Evolutionary conservation across 1,140 invertebrate species (phyloP).

Genomic region (Drosophila takahashii): DNA sequence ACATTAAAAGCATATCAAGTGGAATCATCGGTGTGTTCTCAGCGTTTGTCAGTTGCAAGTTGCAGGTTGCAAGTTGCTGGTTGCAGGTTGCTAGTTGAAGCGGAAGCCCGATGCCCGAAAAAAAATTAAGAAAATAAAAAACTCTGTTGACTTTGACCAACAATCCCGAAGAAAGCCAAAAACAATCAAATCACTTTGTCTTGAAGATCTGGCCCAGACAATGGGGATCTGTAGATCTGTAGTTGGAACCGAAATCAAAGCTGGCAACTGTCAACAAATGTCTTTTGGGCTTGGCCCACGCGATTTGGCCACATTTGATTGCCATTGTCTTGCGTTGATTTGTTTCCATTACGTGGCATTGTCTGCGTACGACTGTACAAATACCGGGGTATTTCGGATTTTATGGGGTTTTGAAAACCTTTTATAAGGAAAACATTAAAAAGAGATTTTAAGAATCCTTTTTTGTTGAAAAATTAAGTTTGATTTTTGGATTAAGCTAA

Average conservation of each 20-base stretch:
- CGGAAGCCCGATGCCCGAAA: conserved; percentile 12
- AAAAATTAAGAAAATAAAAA: conserved; percentile 2
- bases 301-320: conserved; percentile 64
- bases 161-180: conserved; percentile 11
- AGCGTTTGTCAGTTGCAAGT: conserved; percentile 44
- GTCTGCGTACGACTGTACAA: background rate
- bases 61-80: conserved; percentile 19
- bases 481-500: no score
- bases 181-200: conserved; percentile 29
- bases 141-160: conserved; percentile 19
- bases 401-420: background rate
- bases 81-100: conserved; percentile 34
- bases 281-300: conserved; percentile 57
- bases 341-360: conserved; percentile 26
- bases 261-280: conserved; percentile 41
- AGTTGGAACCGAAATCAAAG: conserved; percentile 29
- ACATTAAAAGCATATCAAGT: conserved; percentile 80
- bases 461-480: no score
- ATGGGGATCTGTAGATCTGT: conserved; percentile 10
- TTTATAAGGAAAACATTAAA: no score
- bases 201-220: conserved; percentile 19
- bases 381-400: background rate
- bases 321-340: conserved; percentile 52
- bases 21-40: conserved; percentile 69
- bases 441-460: no score